These are phyloP conservation scores for Dinoponera quadriceps DNA, from an alignment of 1,140 invertebrate species.

Conservation along the genomic window DNA sequence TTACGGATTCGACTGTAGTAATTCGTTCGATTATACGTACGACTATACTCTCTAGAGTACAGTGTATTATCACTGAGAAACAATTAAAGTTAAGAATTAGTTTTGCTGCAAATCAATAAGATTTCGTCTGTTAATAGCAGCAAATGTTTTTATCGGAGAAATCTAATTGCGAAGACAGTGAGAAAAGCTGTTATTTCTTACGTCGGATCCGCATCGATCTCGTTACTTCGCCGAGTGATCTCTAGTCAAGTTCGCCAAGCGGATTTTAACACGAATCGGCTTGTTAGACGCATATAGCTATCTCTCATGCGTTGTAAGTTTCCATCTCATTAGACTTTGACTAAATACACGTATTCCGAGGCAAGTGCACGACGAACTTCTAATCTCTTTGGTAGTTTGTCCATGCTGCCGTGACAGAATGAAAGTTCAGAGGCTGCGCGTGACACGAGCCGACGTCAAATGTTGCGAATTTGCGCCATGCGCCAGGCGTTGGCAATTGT, in stretches of 20 bases:
- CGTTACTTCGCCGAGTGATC: constrained; percentile 4
- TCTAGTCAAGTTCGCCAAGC: constrained; percentile 10
- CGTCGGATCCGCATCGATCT: too few relatives aligned
- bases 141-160: too few relatives aligned
- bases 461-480: constrained; percentile 33
- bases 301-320: background rate
- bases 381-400: constrained; percentile 48
- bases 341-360: constrained; percentile 30
- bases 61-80: too few relatives aligned
- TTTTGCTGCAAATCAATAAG: too few relatives aligned
- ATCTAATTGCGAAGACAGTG: too few relatives aligned
- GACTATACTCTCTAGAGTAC: background rate
- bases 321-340: background rate
- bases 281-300: constrained; percentile 14
- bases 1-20: background rate
- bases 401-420: constrained; percentile 29
- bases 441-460: constrained; percentile 63
- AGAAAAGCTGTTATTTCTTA: too few relatives aligned
- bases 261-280: constrained; percentile 28
- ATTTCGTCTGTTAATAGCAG: too few relatives aligned
- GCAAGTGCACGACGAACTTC: constrained; percentile 51
- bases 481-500: constrained; percentile 43
- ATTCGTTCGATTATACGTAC: background rate
- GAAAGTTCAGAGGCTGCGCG: constrained; percentile 63
- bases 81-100: too few relatives aligned